phyloP scores from a whole-genome alignment of 2,797 vertebrate species.

The Acanthurus leucopareius region DNA sequence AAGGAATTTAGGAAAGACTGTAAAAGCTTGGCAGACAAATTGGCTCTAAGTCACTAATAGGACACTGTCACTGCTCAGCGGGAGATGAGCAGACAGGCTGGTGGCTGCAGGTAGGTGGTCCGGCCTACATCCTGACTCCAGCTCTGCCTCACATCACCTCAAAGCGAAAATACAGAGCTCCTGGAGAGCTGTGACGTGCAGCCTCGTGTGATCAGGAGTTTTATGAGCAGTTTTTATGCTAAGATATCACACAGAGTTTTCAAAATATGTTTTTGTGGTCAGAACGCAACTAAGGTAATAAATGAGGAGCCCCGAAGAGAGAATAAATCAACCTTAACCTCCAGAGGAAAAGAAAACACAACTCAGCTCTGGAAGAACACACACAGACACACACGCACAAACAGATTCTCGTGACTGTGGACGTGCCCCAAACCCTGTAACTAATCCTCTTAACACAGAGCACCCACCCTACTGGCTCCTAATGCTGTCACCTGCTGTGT shows the following conservation, averaged over 20 bases:
- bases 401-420: conserved; percentile 57
- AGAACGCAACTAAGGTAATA: not conserved
- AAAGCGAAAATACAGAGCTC: conserved; percentile 41
- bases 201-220: not conserved
- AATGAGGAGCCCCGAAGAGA: not conserved
- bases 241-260: not conserved
- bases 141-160: conserved; percentile 54
- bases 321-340: not conserved
- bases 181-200: conserved; percentile 25
- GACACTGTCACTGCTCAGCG: conserved; percentile 44
- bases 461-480: conserved; percentile 62
- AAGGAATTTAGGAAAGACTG: conserved; percentile 14
- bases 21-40: conserved; percentile 38
- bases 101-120: conserved; percentile 61
- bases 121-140: conserved; percentile 55
- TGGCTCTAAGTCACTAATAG: conserved; percentile 44
- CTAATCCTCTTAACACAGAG: conserved; percentile 78
- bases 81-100: conserved; percentile 42
- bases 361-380: conserved; percentile 33
- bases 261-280: conserved; percentile 2
- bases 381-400: conserved; percentile 35
- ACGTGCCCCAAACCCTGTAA: conserved; percentile 63
- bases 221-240: not conserved
- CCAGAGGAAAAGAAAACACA: conserved; percentile 26
- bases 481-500: conserved; percentile 71